These are phyloP conservation scores for Dichetophora obliterata DNA, from an alignment of 2,888 invertebrate genomes.

Conservation along the genomic window DNA sequence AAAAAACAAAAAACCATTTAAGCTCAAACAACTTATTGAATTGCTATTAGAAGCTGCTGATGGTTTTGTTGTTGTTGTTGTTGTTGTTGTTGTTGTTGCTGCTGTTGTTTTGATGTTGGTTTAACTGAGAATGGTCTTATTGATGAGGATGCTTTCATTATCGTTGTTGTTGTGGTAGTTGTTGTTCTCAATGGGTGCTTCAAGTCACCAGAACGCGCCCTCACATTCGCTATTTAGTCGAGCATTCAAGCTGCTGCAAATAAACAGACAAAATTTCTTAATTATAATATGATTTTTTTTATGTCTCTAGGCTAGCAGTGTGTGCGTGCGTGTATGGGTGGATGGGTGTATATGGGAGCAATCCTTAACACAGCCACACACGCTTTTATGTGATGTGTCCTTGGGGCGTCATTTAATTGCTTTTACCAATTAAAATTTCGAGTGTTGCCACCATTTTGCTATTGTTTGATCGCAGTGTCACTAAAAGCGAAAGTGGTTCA, in stretches of 20 bases:
- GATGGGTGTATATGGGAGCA: conserved; percentile 18
- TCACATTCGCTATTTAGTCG: conserved; percentile 31
- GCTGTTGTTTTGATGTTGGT: conserved; percentile 34
- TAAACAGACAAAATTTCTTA: conserved; percentile 43
- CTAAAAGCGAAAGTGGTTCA: conserved; percentile 8
- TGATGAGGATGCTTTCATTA: conserved; percentile 33
- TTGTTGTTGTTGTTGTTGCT: background rate
- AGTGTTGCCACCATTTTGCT: conserved; percentile 48
- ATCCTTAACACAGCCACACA: background rate
- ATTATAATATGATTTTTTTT: conserved; percentile 44
- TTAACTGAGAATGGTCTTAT: conserved; percentile 34
- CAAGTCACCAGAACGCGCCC: background rate
- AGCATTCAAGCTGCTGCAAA: conserved; percentile 33
- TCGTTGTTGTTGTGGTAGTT: conserved; percentile 51
- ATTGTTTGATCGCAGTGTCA: background rate
- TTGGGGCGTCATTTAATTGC: conserved; percentile 70
- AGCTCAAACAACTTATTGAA: conserved; percentile 17
- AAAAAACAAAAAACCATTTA: background rate
- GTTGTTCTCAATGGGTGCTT: conserved; percentile 17
- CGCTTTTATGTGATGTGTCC: conserved; percentile 65
- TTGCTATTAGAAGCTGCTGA: conserved; percentile 31
- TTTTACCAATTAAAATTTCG: conserved; percentile 68
- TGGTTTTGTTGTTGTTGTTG: conserved; percentile 26
- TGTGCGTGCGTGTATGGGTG: conserved; percentile 35
- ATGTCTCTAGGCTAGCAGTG: conserved; percentile 30